Conservation (phyloP, 1,140 invertebrate species). For the Phthorimaea operculella region DNA sequence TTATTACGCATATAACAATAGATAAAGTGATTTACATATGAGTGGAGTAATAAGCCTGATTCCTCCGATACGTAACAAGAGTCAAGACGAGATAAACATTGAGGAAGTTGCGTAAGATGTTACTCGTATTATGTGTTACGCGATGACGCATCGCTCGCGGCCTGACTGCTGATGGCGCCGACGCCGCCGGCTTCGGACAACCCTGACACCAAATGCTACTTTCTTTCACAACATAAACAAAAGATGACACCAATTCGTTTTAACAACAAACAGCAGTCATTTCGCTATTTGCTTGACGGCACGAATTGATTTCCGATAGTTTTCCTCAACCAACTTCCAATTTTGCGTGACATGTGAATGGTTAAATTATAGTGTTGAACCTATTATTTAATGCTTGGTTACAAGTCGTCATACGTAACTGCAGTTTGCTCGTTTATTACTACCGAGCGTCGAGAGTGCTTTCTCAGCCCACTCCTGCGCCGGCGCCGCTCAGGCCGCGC, state of each 20-base stretch:
- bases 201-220: constrained; percentile 55
- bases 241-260: constrained; percentile 20
- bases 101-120: constrained; percentile 45
- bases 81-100: constrained; percentile 29
- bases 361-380: not conserved
- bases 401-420: constrained; percentile 10
- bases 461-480: constrained; percentile 38
- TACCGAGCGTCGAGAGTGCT: constrained; percentile 34
- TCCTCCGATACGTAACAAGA: constrained; percentile 15
- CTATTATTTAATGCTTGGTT: constrained; percentile 3
- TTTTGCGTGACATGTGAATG: not conserved
- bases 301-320: not conserved
- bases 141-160: constrained; percentile 51
- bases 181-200: constrained; percentile 43
- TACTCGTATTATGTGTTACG: constrained; percentile 29
- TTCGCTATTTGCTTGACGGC: not conserved
- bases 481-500: not conserved
- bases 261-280: not conserved
- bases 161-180: constrained; percentile 32
- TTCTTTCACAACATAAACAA: constrained; percentile 52
- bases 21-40: not conserved
- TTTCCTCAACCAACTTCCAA: not conserved
- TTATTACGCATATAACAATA: constrained; percentile 3
- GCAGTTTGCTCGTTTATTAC: constrained; percentile 11
- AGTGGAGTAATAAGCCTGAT: not conserved